These are phyloP conservation scores for Anneissia japonica DNA, from an alignment of 35 echinoderm and acorn worm species.

Conservation along the genomic window DNA sequence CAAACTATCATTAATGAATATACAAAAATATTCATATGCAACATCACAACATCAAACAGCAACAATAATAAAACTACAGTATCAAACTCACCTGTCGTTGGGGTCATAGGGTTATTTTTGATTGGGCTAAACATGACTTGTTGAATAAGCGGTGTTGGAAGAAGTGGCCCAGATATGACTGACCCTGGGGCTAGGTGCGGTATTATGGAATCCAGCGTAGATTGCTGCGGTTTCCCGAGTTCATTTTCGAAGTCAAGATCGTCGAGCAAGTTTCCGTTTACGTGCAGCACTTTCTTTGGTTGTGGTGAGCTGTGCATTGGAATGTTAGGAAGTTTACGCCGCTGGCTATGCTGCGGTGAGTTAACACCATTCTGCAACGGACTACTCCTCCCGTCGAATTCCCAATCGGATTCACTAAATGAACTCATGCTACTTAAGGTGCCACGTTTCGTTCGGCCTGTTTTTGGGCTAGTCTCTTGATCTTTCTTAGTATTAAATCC, in stretches of 20 bases:
- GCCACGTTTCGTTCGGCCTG: background rate
- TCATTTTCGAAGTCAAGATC: background rate
- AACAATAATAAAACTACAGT: no score
- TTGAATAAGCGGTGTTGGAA: background rate
- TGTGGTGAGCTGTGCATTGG: background rate
- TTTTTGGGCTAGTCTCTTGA: background rate
- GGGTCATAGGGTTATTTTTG: background rate
- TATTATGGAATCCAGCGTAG: background rate
- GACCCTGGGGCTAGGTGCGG: background rate
- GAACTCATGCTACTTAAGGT: background rate
- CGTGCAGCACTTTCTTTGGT: background rate
- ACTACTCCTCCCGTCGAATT: background rate
- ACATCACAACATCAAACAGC: no score
- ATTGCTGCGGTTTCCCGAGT: background rate
- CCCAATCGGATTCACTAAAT: background rate
- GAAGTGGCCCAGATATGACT: background rate
- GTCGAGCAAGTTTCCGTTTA: background rate
- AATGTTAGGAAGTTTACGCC: background rate
- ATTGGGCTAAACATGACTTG: background rate
- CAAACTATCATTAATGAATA: no score
- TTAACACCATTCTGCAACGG: background rate
- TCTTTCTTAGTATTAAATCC: constrained; percentile 31
- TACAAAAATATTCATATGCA: no score
- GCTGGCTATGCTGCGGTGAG: background rate
- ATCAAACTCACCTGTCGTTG: background rate